Base-by-base conservation (phyloP, 1,140 invertebrate genomes). In the Drosophila hydei region DNA sequence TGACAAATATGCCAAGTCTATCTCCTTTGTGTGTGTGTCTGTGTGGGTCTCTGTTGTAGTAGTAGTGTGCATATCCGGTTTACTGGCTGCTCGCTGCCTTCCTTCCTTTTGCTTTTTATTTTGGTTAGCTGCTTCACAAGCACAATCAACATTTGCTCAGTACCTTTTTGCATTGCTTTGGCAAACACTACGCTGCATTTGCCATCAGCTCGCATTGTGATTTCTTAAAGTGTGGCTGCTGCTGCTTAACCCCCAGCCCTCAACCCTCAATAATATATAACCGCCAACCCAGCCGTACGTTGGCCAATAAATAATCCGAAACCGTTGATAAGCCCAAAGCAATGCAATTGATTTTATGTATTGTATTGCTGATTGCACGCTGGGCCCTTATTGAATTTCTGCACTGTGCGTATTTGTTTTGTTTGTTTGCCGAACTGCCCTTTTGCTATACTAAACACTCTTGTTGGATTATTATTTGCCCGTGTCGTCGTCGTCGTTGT, bases 261-360 rank as follows among this genome's bases (percentile, higher is more conserved):
- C n/a, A n/a, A 36, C 6, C 42, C 51, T 7, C 19, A 38, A n/a
- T 43, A 43, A 40, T 23, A 21, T 23, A 16, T 27, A 27, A 7
- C 6, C 6, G 25, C 3, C n/a, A 14, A 4, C 21, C 36, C 14
- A 16, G n/a, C 2, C 25, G 33, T 19, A 50, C 68, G 74, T 55
- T 80, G 79, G 61, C 73, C 77, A 87, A 87, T 81, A 85, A 85
- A 87, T 77, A 87, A 85, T 64, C 62, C 81, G 63, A 87, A 75
- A 64, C 55, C 81, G 60, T 87, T 87, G 81, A 87, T 85, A 85
- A 81, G 73, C 81, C 71, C 74, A 71, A 77, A 75, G 83, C 83
- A 75, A 70, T 81, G 81, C 83, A 65, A 85, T 85, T 87, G 83
- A 88, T 88, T 85, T 81, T 81, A 77, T 87, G 81, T 88, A 87